Conservation (phyloP, 2,888 invertebrate species). For the Disparrhopalites patrizii region DNA sequence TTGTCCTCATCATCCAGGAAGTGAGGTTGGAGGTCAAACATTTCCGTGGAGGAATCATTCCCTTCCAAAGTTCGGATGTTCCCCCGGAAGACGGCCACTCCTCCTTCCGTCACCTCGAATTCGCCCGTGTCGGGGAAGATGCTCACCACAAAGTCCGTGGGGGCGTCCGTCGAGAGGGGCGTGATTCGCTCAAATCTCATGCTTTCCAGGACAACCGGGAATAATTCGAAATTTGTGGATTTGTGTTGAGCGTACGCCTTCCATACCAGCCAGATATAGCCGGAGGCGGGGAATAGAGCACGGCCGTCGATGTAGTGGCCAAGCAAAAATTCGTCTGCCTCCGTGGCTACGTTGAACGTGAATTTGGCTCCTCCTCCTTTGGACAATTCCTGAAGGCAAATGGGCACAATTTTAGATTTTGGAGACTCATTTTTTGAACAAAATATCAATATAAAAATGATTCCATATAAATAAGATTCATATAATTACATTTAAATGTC, state of each 20-base stretch:
- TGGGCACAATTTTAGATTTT: background rate
- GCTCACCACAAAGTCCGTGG: conserved; percentile 73
- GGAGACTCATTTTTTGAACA: no score
- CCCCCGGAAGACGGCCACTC: conserved; percentile 51
- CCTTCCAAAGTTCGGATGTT: conserved; percentile 21
- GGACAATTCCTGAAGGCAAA: background rate
- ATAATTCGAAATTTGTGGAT: conserved; percentile 63
- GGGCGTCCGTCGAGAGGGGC: conserved; percentile 63
- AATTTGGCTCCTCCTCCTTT: background rate
- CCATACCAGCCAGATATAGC: conserved; percentile 81
- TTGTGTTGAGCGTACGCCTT: conserved; percentile 67
- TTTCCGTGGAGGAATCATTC: conserved; percentile 13
- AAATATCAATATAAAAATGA: no score
- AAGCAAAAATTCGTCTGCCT: conserved; percentile 66
- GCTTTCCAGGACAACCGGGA: conserved; percentile 79
- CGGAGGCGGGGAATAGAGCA: conserved; percentile 90
- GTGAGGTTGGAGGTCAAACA: background rate
- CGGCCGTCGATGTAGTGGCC: conserved; percentile 86
- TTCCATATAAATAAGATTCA: no score
- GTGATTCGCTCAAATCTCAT: conserved; percentile 79
- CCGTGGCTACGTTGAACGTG: conserved; percentile 53
- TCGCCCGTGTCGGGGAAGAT: conserved; percentile 72
- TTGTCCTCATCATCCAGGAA: conserved; percentile 6
- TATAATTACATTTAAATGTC: no score
- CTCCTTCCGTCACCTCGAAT: conserved; percentile 53